Conservation (phyloP, 2,888 invertebrate genomes). For the Podabrus alpinus region DNA sequence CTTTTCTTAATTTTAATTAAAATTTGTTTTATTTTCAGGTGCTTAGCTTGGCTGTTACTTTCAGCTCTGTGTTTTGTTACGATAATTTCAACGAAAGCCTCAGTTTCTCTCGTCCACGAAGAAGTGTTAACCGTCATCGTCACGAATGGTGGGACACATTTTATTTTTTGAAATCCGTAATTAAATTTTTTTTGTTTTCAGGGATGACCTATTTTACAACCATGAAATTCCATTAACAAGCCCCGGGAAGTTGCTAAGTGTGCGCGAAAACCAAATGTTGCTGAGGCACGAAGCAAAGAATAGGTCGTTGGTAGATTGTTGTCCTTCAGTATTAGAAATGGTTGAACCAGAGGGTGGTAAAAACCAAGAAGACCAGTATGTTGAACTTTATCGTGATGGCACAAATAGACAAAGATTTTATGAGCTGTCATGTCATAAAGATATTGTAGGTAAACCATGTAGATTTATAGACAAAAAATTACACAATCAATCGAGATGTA, state of each 20-base stretch:
- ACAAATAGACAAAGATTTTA: slow-evolving; percentile 73
- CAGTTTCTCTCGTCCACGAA: slow-evolving; percentile 42
- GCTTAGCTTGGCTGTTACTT: slow-evolving; percentile 65
- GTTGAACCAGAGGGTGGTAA: slow-evolving; percentile 77
- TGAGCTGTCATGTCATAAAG: slow-evolving; percentile 76
- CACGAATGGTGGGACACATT: slow-evolving; percentile 15
- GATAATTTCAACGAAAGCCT: slow-evolving; percentile 49
- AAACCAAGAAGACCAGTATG: slow-evolving; percentile 71
- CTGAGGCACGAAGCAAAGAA: slow-evolving; percentile 53
- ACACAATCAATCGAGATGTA: slow-evolving; percentile 71
- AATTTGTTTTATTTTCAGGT: slow-evolving; percentile 54
- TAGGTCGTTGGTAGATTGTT: slow-evolving; percentile 71
- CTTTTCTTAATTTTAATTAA: background rate
- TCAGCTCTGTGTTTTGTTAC: slow-evolving; percentile 50
- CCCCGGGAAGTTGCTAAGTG: slow-evolving; percentile 59
- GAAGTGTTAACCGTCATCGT: slow-evolving; percentile 36
- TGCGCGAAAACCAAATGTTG: slow-evolving; percentile 67
- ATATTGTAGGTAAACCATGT: slow-evolving; percentile 74
- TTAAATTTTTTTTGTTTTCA: slow-evolving; percentile 30
- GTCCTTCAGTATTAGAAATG: slow-evolving; percentile 78
- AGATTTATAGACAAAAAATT: slow-evolving; percentile 69
- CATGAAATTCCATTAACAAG: slow-evolving; percentile 42
- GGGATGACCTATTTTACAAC: slow-evolving; percentile 46
- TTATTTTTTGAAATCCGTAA: background rate
- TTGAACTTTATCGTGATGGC: slow-evolving; percentile 75